phyloP scores from a whole-genome alignment of 2,113 vertebrate species.

The Etheostoma cragini region DNA sequence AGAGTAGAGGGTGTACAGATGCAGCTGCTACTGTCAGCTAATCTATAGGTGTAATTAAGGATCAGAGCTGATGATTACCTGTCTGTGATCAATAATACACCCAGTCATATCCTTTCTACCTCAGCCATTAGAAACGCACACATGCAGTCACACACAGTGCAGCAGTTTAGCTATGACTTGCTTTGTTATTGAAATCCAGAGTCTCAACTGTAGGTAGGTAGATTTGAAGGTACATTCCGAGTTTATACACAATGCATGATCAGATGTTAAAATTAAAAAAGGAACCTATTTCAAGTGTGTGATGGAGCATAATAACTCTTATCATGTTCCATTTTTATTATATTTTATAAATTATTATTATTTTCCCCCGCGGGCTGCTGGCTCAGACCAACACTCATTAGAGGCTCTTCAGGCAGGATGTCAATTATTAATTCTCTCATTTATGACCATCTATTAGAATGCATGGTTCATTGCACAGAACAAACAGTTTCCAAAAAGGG shows the following conservation, averaged over 20 bases:
- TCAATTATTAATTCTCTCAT: conserved; percentile 78
- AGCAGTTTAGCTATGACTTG: neutral
- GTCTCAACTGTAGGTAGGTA: neutral
- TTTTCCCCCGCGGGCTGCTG: conserved; percentile 57
- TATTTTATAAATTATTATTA: conserved; percentile 70
- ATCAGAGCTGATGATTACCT: conserved; percentile 59
- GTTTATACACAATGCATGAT: conserved; percentile 27
- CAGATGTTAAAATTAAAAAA: conserved; percentile 53
- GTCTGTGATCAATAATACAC: conserved; percentile 59
- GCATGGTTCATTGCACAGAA: conserved; percentile 64
- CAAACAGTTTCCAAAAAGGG: conserved; percentile 60
- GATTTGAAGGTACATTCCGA: neutral
- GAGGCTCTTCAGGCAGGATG: conserved; percentile 67
- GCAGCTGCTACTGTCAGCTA: conserved; percentile 29
- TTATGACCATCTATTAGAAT: conserved; percentile 70
- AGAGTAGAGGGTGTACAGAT: conserved; percentile 5
- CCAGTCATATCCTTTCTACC: conserved; percentile 46
- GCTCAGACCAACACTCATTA: conserved; percentile 69
- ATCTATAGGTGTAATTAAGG: conserved; percentile 68
- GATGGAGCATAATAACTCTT: conserved; percentile 55
- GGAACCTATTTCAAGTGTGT: conserved; percentile 41
- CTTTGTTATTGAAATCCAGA: neutral
- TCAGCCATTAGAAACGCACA: conserved; percentile 7
- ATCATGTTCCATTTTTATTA: conserved; percentile 62
- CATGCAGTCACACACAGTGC: neutral